These are phyloP conservation scores for Chauna torquata DNA, from an alignment of 2,113 vertebrate genomes.

Conservation along the genomic window DNA sequence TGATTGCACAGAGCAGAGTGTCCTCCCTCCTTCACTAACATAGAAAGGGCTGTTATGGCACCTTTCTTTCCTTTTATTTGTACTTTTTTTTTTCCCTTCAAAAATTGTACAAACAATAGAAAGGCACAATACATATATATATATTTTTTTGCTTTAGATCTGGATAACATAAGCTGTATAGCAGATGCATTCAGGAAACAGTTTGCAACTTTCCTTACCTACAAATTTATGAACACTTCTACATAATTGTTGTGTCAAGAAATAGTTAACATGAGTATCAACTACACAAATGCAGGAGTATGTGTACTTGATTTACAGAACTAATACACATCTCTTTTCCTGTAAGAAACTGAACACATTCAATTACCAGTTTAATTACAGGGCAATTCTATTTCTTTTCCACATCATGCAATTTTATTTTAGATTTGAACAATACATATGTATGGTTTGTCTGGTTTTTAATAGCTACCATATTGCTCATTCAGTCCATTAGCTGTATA, in stretches of 20 bases:
- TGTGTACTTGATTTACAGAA: background rate
- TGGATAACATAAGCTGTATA: background rate
- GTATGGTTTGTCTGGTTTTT: slow-evolving; percentile 40
- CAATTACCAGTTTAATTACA: slow-evolving; percentile 50
- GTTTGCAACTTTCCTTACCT: background rate
- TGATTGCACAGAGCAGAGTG: accelerated
- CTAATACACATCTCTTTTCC: background rate
- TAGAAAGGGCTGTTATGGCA: background rate
- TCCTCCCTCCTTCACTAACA: background rate
- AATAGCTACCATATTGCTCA: slow-evolving; percentile 51
- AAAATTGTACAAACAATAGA: background rate
- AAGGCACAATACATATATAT: background rate
- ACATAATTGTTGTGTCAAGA: background rate
- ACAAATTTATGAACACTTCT: background rate
- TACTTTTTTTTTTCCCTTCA: background rate
- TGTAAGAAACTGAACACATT: background rate
- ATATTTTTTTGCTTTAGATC: background rate
- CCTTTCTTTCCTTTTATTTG: background rate
- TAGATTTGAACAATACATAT: slow-evolving; percentile 42
- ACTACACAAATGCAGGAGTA: background rate
- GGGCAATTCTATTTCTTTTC: background rate
- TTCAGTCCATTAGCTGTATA: slow-evolving; percentile 3
- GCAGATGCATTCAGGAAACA: background rate
- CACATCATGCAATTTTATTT: slow-evolving; percentile 20
- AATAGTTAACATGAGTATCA: background rate